Percentiles rank a stretch among this genome's conserved stretches.
Evolutionary conservation across 2,113 vertebrate genomes (phyloP).

Genomic region (Panthera leo): DNA sequence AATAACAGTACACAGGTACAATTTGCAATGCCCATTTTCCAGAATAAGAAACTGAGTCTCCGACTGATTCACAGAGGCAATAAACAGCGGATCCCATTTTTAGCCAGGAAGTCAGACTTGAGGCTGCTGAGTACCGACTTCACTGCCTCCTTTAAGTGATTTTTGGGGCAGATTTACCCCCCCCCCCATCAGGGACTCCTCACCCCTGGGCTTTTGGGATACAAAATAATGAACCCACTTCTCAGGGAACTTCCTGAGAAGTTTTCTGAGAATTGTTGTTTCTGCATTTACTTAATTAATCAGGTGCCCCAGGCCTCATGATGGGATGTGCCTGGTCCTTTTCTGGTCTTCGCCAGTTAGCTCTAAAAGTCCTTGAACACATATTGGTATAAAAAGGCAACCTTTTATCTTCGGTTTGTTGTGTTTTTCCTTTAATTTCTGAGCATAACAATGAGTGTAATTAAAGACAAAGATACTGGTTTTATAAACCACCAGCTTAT

Average conservation of each 20-base stretch:
- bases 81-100: not conserved
- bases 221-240: not conserved
- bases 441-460: not conserved
- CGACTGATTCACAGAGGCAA: not conserved
- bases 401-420: fast-evolving
- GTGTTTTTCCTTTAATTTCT: not conserved
- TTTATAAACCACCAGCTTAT: not conserved
- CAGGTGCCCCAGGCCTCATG: not conserved
- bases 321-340: not conserved
- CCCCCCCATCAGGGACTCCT: not conserved
- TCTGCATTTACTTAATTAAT: not conserved
- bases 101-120: not conserved
- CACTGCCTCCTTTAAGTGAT: not conserved
- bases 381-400: not conserved
- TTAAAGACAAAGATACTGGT: not conserved
- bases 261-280: not conserved
- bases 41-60: not conserved
- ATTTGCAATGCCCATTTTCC: not conserved
- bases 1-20: not conserved
- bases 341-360: not conserved
- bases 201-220: not conserved
- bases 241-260: not conserved
- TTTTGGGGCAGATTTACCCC: not conserved
- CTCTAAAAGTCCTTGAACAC: not conserved
- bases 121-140: not conserved